Evolutionary conservation across 1,140 invertebrate species (phyloP).

Genomic region (Tetramorium parvispinum): DNA sequence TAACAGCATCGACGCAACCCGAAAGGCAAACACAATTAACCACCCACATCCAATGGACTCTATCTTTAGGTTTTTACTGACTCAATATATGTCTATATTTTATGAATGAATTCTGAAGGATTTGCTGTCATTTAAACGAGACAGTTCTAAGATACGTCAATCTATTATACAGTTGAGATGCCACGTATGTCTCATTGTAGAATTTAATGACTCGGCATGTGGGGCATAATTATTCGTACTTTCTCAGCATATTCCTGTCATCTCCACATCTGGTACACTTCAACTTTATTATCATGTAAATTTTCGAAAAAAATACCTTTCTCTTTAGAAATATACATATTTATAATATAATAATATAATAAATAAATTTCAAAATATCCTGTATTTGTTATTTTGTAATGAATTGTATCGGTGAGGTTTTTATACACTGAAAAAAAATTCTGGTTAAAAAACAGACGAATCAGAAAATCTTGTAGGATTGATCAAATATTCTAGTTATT

Average conservation of each 20-base stretch:
- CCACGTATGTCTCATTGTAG: conserved; percentile 2
- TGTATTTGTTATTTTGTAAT: neutral
- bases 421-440: neutral
- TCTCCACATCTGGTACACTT: neutral
- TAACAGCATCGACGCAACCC: neutral
- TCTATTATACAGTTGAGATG: neutral
- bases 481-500: too few species aligned
- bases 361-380: neutral
- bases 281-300: neutral
- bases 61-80: neutral
- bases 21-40: conserved; percentile 7
- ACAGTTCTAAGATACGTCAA: neutral
- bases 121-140: neutral
- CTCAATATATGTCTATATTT: neutral
- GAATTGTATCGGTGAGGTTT: neutral
- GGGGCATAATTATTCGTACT: neutral
- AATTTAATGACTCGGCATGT: conserved; percentile 28
- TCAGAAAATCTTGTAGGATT: too few species aligned
- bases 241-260: neutral
- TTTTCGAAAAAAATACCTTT: neutral
- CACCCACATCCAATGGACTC: neutral
- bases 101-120: neutral
- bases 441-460: too few species aligned
- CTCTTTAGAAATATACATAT: neutral
- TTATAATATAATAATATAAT: too few species aligned